phyloP scores from a whole-genome alignment of 2,113 vertebrate genomes.

The Silurus meridionalis region DNA sequence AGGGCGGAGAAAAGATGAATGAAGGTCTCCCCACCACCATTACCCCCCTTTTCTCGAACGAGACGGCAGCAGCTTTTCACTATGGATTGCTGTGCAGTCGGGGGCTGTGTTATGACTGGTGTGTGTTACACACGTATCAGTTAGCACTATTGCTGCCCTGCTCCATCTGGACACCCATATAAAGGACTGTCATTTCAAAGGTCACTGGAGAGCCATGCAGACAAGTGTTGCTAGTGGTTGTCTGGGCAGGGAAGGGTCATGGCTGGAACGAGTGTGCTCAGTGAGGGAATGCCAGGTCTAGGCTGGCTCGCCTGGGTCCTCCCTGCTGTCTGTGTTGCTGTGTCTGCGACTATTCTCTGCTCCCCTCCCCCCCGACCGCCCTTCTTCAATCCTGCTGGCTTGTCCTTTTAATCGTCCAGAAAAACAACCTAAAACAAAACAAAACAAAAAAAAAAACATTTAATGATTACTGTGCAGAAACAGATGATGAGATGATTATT shows the following conservation, averaged over 20 bases:
- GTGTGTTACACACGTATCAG: slow-evolving; percentile 78
- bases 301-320: slow-evolving; percentile 58
- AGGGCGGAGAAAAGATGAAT: slow-evolving; percentile 71
- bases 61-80: slow-evolving; percentile 51
- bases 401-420: slow-evolving; percentile 34
- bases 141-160: slow-evolving; percentile 64
- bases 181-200: slow-evolving; percentile 79
- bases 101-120: slow-evolving; percentile 76
- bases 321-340: slow-evolving; percentile 56
- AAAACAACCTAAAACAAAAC: slow-evolving; percentile 34
- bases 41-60: slow-evolving; percentile 26
- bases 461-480: slow-evolving; percentile 26
- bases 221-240: slow-evolving; percentile 77
- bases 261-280: slow-evolving; percentile 50
- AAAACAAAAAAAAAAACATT: slow-evolving; percentile 10
- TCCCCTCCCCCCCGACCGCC: slow-evolving; percentile 10
- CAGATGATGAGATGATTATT: slow-evolving; percentile 11
- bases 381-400: slow-evolving; percentile 15
- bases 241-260: slow-evolving; percentile 61
- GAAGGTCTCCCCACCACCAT: slow-evolving; percentile 57
- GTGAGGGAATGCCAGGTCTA: slow-evolving; percentile 65
- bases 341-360: slow-evolving; percentile 29
- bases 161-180: slow-evolving; percentile 72
- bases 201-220: slow-evolving; percentile 75
- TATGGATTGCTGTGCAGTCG: slow-evolving; percentile 50